A percentile compares a stretch with the other conserved stretches of the same genome.
Conservation (phyloP, 2,113 vertebrate species). For the Oenanthe melanoleuca region DNA sequence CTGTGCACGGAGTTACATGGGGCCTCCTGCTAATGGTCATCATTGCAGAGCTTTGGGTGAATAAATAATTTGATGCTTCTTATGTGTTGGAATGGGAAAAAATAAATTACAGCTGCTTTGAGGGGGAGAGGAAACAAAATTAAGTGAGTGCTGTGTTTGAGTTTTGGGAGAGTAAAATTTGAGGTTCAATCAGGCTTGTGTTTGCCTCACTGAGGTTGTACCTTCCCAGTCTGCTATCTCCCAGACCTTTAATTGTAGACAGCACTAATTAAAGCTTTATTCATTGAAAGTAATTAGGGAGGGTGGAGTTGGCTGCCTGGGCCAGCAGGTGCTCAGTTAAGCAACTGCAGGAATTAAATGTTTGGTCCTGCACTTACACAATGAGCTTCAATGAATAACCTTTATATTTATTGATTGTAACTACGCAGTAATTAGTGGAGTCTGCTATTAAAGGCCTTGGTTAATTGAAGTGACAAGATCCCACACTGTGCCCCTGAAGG, state of each 20-base stretch:
- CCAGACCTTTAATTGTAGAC: background rate
- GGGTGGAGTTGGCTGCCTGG: background rate
- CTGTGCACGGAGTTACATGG: background rate
- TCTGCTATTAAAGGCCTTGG: background rate
- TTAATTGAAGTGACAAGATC: background rate
- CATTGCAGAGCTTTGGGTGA: background rate
- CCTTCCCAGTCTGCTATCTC: background rate
- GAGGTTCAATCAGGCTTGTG: background rate
- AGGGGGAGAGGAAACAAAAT: background rate
- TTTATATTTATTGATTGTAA: background rate
- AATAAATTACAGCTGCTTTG: slow-evolving; percentile 53
- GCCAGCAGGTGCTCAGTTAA: background rate
- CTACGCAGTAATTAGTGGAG: background rate
- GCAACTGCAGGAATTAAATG: background rate
- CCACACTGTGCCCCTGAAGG: background rate
- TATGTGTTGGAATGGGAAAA: background rate
- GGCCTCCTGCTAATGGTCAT: background rate
- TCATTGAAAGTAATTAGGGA: background rate
- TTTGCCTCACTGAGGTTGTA: background rate
- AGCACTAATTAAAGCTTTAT: background rate
- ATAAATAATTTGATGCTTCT: slow-evolving; percentile 40
- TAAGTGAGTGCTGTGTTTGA: background rate
- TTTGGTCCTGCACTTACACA: background rate
- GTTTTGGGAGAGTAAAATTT: background rate
- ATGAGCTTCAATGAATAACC: background rate